These are phyloP conservation scores for Eulemur macaco DNA, from an alignment of 2,113 vertebrate species.

Conservation along the genomic window DNA sequence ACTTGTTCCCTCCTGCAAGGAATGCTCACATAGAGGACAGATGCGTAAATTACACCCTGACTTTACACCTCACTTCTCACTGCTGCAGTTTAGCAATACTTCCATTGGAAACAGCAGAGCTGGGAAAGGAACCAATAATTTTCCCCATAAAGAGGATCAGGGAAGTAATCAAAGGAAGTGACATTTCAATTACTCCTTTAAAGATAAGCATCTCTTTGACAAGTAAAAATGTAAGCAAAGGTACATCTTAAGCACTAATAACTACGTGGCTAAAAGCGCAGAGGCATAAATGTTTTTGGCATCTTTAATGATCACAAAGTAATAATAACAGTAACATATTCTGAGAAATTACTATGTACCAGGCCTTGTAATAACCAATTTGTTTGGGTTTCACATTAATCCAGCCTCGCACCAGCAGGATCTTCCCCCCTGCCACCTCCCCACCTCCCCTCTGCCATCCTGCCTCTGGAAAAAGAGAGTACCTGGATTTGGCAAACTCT, in stretches of 20 bases:
- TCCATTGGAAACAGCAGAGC: neutral
- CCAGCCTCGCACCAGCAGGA: rapidly evolving
- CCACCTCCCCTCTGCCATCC: neutral
- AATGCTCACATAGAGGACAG: neutral
- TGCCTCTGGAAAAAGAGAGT: neutral
- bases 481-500: neutral
- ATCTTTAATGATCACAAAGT: neutral
- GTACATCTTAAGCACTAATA: neutral
- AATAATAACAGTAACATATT: neutral
- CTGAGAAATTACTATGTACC: neutral
- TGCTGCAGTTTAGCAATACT: neutral
- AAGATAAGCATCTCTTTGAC: neutral
- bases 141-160: neutral
- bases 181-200: neutral
- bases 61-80: neutral
- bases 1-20: neutral
- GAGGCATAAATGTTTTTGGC: neutral
- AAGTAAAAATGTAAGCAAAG: neutral
- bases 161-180: neutral
- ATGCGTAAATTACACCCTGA: rapidly evolving
- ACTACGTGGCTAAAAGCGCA: neutral
- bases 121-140: neutral
- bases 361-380: too few species aligned
- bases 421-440: neutral
- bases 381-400: neutral